phyloP scores from a whole-genome alignment of 2,797 vertebrate species.

The Onychomys torridus region DNA sequence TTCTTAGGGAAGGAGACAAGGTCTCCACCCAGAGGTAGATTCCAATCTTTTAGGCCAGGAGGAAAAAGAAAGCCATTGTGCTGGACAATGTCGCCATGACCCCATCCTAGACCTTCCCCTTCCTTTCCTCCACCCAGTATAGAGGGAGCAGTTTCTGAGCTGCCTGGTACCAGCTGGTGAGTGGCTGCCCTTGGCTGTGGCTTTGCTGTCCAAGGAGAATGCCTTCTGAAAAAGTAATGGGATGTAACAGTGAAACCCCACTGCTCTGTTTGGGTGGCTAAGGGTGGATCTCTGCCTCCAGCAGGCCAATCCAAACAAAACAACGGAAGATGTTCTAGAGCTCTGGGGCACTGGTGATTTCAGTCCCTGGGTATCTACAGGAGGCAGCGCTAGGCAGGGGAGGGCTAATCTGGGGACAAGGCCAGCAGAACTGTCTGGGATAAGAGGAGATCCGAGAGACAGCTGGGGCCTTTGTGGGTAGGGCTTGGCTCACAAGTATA shows the following conservation, averaged over 20 bases:
- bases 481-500: not conserved
- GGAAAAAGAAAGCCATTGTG: not conserved
- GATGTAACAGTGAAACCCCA: not conserved
- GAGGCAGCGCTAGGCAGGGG: constrained; percentile 65
- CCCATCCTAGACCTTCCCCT: not conserved
- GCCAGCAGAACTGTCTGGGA: constrained; percentile 65
- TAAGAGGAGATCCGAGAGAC: constrained; percentile 76
- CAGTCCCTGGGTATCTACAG: constrained; percentile 67
- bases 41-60: not conserved
- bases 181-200: not conserved
- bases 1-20: not conserved
- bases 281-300: not conserved
- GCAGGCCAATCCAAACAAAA: not conserved
- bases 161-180: not conserved
- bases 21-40: not conserved
- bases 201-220: not conserved
- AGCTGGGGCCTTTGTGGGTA: not conserved
- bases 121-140: not conserved
- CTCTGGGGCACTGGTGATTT: constrained; percentile 64
- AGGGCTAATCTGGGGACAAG: constrained; percentile 72
- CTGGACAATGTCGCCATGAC: not conserved
- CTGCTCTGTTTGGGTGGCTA: not conserved
- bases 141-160: not conserved
- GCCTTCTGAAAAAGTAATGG: not conserved
- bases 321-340: constrained; percentile 51